Evolutionary conservation across 1,140 invertebrate genomes (phyloP), one percentile per base, ranked within the genome.

Genomic region (Metaphire vulgaris): DNA sequence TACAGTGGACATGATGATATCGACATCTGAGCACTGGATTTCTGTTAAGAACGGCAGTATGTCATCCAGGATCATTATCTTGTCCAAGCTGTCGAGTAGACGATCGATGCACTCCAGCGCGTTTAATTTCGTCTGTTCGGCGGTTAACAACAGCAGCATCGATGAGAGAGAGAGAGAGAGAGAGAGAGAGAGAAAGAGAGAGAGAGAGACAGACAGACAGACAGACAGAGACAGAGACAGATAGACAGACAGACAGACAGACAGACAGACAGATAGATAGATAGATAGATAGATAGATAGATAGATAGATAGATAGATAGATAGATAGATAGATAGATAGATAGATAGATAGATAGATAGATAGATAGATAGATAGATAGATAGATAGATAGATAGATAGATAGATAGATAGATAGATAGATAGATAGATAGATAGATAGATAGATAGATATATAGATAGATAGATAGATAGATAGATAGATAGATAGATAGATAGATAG

Each of bases 21-120:
- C 85, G 0, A 94, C 92, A 84, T 98, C 95, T 72, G 92, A 91
- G 71, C 80, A 83, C 68, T 91, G 90, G 74, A 95, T 92, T 79
- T 93, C 91, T 77, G 91, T 92, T n/a, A 98, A 88, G 74, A 97
- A 89, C 0, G 95, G 95, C 79, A 98, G 88, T 0, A 98, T 93
- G 79, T 96, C 92, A 80, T 97, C 95, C 78, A 96, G 90, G 69
- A 98, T 94, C 83, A 93, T 91, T 69, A 90, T 90, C 79, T 93
- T 92, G 79, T 97, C 94, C 75, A 98, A 87, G 74, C 93, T 90
- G 75, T 85, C 83, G 34, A 86, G 72, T 32, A 86, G 79, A 56
- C 83, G 81, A 71, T 86, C 83, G 29, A 86, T 85, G 78, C 85
- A 86, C 0, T 81, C 80, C 77, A 86, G 77, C 1, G 84, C 84